Conservation (phyloP, 1,140 invertebrate species). For the Scaptomyza hsui region DNA sequence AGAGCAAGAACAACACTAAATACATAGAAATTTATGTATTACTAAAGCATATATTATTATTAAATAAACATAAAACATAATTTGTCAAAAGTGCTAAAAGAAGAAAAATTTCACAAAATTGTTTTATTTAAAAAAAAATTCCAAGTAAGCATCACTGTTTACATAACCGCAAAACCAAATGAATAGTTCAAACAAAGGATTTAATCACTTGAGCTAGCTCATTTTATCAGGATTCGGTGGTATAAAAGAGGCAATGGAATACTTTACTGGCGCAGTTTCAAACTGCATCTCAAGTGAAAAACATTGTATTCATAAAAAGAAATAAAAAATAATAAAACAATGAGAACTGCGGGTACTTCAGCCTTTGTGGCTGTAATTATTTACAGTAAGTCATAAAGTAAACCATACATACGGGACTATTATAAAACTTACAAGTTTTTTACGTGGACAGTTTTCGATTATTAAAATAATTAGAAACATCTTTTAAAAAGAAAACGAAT, state of each 20-base stretch:
- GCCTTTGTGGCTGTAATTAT: conserved; percentile 8
- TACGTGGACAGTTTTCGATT: no score
- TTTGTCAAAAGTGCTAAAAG: conserved; percentile 73
- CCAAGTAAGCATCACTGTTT: not conserved
- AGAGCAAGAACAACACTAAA: conserved; percentile 56
- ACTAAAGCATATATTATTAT: conserved; percentile 48
- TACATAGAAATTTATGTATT: conserved; percentile 53
- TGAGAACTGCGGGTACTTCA: not conserved
- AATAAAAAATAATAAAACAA: not conserved
- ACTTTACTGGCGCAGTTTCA: not conserved
- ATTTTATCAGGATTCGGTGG: not conserved
- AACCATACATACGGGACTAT: not conserved
- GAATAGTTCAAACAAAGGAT: not conserved
- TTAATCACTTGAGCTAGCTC: no score
- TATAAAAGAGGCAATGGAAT: not conserved
- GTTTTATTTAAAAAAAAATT: conserved; percentile 26
- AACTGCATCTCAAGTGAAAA: not conserved
- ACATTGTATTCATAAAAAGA: not conserved
- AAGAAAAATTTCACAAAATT: conserved; percentile 44
- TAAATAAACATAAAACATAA: conserved; percentile 50
- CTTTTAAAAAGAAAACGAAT: no score
- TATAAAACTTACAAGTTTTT: not conserved
- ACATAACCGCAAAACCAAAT: not conserved
- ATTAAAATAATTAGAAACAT: no score
- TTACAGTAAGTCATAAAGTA: conserved; percentile 1